Base-by-base conservation (phyloP, 2,888 invertebrate genomes). In the Netelia virgata region DNA sequence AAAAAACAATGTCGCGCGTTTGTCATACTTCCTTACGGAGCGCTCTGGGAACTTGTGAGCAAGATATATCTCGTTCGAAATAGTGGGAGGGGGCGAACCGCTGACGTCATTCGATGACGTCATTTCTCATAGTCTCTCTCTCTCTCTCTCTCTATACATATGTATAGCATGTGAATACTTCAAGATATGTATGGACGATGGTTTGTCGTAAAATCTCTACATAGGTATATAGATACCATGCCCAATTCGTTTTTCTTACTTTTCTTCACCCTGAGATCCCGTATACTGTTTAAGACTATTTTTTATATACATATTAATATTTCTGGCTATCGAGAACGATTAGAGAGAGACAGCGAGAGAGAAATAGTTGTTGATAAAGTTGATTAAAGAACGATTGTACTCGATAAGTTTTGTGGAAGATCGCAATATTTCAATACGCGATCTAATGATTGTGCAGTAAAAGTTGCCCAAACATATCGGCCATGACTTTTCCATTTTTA, bases 391-490 rank as follows among this genome's bases (percentile, higher is more conserved):
- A 59, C 3, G 11, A 18, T 18, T 59, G 57, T 53, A 59, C 8
- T 36, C 20, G 18, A 59, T 18, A 59, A 18, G n/a, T 59, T 53
- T 53, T 9, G 2, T n/a, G n/a, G n/a, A n/a, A n/a, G 16, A 53
- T 53, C n/a, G 53, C 14, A 16, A 53, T n/a, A 53, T 53, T 50
- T 50, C 3, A 8, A 18, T 10, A 57, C 8, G 61, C 57, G 11
- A 18, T 47, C 64, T 64, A 59, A 23, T 66, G 41, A 10, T 69
- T 36, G 10, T 82, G 93, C 2, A 95, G 88, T 50, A 95, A 88
- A 66, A 95, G 90, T 87, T 93, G 92, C 88, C 96, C 96, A 84
- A 90, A 90, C 0, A 95, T 95, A 55, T 93, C 89, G 3, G 92
- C 93, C 83, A 91, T 92, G 53, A 93, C 90, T 86, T 92, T 91